Conservation (phyloP, 2,113 vertebrate species). For the Poeciliopsis retropinna region DNA sequence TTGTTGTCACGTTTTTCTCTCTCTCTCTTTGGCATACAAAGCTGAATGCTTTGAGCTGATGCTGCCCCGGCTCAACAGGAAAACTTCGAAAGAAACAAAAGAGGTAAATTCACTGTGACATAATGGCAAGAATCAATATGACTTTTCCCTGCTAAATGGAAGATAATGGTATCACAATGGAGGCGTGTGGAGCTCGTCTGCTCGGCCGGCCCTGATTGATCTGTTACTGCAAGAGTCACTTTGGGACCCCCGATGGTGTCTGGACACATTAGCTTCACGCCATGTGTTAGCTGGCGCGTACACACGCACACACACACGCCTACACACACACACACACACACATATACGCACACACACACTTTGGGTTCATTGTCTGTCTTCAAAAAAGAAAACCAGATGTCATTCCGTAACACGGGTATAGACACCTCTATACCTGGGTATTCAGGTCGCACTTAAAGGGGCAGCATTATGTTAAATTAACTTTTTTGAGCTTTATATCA, state of each 20-base stretch:
- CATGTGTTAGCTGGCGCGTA: slow-evolving; percentile 9
- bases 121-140: slow-evolving; percentile 69
- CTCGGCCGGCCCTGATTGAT: slow-evolving; percentile 71
- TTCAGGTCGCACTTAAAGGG: not conserved
- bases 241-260: slow-evolving; percentile 62
- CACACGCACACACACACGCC: not conserved
- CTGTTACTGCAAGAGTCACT: slow-evolving; percentile 72
- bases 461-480: too few species aligned
- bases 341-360: slow-evolving; percentile 10
- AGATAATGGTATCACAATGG: slow-evolving; percentile 73
- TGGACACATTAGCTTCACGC: slow-evolving; percentile 61
- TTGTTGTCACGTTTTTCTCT: slow-evolving; percentile 11
- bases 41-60: slow-evolving; percentile 11
- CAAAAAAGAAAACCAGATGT: slow-evolving; percentile 7
- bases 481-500: too few species aligned
- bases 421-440: not conserved
- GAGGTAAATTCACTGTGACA: slow-evolving; percentile 57
- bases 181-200: slow-evolving; percentile 67
- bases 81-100: slow-evolving; percentile 39
- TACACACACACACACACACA: slow-evolving; percentile 14
- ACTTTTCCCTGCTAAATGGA: slow-evolving; percentile 73
- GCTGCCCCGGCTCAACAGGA: slow-evolving; percentile 8
- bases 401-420: slow-evolving; percentile 5
- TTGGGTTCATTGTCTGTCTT: slow-evolving; percentile 26
- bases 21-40: not conserved